These are phyloP conservation scores for Condylura cristata DNA, from an alignment of 2,113 vertebrate species.

Conservation along the genomic window DNA sequence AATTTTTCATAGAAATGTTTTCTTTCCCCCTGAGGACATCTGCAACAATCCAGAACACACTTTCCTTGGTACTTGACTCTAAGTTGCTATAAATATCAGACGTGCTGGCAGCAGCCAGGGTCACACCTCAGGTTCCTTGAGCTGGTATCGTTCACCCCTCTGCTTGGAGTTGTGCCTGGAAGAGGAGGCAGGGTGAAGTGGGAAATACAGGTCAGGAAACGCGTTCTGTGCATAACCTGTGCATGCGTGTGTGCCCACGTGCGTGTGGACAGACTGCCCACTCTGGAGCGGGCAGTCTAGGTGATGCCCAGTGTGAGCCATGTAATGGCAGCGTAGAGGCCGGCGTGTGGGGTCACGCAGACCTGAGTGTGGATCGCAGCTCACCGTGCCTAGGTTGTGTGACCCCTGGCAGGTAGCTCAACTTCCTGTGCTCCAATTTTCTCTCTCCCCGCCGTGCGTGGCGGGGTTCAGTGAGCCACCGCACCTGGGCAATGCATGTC, in stretches of 20 bases:
- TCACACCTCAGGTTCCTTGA: constrained; percentile 51
- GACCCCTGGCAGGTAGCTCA: background rate
- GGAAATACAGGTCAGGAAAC: background rate
- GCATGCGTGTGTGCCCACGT: rapidly evolving
- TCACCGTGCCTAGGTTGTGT: background rate
- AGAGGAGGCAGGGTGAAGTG: background rate
- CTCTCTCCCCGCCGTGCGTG: background rate
- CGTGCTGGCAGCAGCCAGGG: constrained; percentile 64
- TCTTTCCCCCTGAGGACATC: constrained; percentile 45
- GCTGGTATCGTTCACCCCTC: background rate
- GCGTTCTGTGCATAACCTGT: background rate
- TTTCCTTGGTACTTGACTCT: constrained; percentile 53
- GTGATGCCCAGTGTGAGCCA: background rate
- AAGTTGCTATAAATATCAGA: constrained; percentile 71
- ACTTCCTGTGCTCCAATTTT: background rate
- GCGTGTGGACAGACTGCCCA: background rate
- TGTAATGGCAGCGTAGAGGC: background rate
- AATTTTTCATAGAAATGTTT: constrained; percentile 60
- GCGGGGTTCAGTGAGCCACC: background rate
- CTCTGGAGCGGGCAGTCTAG: too few species aligned
- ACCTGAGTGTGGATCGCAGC: background rate
- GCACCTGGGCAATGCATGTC: background rate
- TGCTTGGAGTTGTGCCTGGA: background rate
- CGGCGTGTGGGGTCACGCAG: rapidly evolving
- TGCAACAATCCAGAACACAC: constrained; percentile 60